Evolutionary conservation across 2,797 vertebrate genomes (phyloP), one percentile per base, ranked within the genome.

Genomic region (Sebastiscus albofasciatus): DNA sequence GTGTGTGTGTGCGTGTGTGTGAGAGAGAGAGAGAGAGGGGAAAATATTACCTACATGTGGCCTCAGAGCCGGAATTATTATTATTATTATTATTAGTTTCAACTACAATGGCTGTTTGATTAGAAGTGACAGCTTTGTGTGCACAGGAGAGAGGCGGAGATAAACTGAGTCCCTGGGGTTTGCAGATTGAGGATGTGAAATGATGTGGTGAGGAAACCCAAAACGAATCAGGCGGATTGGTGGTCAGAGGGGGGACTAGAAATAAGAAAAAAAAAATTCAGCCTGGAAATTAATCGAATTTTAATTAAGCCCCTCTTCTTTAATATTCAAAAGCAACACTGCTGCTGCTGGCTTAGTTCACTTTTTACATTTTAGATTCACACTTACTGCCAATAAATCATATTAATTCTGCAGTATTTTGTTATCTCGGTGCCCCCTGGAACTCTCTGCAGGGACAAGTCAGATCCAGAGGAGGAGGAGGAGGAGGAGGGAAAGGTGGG

Each of bases 271-370:
- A 13, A 65, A 77, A 75, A 56, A 81, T 55, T 67, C n/a, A 24
- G 61, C 54, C 87, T 82, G 62, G 75, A 88, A 92, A 93, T 90
- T 92, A 92, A 93, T 93, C 67, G 66, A 91, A 91, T 94, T 93
- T 91, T 90, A 93, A 92, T 93, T 91, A 94, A 94, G 77, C 80
- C 64, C 34, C 62, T 6, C 82, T 81, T 86, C 75, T 89, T 94
- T 93, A 91, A 93, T 92, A 93, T 88, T 89, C 83, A 76, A 72
- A 82, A 85, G 81, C 77, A 61, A 68, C 39, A 42, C 39, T 7
- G 73, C 76, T 59, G 85, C 92, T 90, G 88, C 67, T 54, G 91
- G 90, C 85, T 90, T 33, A 85, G 81, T 87, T 89, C 85, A 69
- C 85, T 87, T 64, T 64, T 64, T 65, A 87, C 82, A 80, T 89